Evolutionary conservation across 2,888 invertebrate genomes (phyloP), one percentile per base, ranked within the genome.

Genomic region (Ctena decussata): DNA sequence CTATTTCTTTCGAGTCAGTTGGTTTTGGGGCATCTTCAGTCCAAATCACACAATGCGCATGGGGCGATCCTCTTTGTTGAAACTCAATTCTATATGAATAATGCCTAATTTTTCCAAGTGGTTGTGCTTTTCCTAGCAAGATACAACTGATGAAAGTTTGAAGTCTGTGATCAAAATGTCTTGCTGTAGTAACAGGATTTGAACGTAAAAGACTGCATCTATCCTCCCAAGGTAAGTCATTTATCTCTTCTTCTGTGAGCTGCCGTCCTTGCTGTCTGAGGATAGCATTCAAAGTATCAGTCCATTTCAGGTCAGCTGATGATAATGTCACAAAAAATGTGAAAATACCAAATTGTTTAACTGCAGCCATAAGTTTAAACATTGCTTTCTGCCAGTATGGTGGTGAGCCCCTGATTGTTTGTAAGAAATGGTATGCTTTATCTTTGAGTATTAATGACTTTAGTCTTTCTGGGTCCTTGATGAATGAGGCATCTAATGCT

Each of bases 301-400:
- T n/a, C n/a, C n/a, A n/a, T n/a, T n/a, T n/a, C n/a, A n/a, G n/a
- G n/a, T n/a, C n/a, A n/a, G n/a, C 35, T 89, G 92, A 80, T 37
- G 90, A 90, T 27, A 92, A 65, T 21, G 92, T 90, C 8, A 92
- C 32, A 65, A 92, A 93, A 46, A 84, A 91, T 0, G 90, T 91
- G n/a, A 90, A 91, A 15, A 89, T 85, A 89, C n/a, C n/a, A n/a
- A n/a, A n/a, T n/a, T n/a, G n/a, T n/a, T n/a, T n/a, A n/a, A n/a
- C n/a, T n/a, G n/a, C n/a, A n/a, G n/a, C n/a, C n/a, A n/a, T n/a
- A n/a, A n/a, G n/a, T n/a, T n/a, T n/a, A n/a, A n/a, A n/a, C 78
- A 86, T 78, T n/a, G 70, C 73, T 46, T 83, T 85, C 53, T 87
- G 79, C 89, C 90, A 91, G 76, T 90, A 92, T 21, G 87, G 86